Conservation (phyloP, 2,888 invertebrate genomes). For the Spatulosminthurus flaviceps region DNA sequence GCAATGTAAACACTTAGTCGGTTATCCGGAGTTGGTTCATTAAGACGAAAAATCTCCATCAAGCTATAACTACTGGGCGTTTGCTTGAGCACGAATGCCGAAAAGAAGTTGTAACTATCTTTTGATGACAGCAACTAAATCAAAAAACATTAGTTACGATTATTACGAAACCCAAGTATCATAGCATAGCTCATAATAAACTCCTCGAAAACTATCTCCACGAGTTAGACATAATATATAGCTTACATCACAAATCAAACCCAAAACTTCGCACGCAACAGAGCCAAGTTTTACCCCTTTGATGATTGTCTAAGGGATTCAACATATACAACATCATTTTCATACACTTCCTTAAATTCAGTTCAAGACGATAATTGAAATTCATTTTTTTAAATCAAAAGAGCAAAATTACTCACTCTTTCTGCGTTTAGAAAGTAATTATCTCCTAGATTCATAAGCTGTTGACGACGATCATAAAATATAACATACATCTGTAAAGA, state of each 20-base stretch:
- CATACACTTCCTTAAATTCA: not conserved
- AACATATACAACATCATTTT: not conserved
- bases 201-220: too few relatives aligned
- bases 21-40: slow-evolving; percentile 10
- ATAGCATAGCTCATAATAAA: too few relatives aligned
- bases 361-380: not conserved
- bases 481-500: slow-evolving; percentile 34
- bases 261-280: slow-evolving; percentile 31
- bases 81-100: slow-evolving; percentile 40
- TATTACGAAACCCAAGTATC: too few relatives aligned
- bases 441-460: slow-evolving; percentile 21
- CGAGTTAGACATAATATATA: too few relatives aligned
- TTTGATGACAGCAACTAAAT: slow-evolving; percentile 29
- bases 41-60: slow-evolving; percentile 41
- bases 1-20: slow-evolving; percentile 39
- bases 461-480: slow-evolving; percentile 29
- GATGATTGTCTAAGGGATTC: slow-evolving; percentile 22
- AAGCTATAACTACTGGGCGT: slow-evolving; percentile 37
- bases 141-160: not conserved
- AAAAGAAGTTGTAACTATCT: slow-evolving; percentile 44
- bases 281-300: slow-evolving; percentile 33
- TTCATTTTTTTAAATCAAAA: not conserved
- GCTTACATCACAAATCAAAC: slow-evolving; percentile 35
- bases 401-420: slow-evolving; percentile 35
- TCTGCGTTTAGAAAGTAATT: slow-evolving; percentile 3